phyloP scores from a whole-genome alignment of 2,113 vertebrate species.

The Mesembrinibis cayennensis region DNA sequence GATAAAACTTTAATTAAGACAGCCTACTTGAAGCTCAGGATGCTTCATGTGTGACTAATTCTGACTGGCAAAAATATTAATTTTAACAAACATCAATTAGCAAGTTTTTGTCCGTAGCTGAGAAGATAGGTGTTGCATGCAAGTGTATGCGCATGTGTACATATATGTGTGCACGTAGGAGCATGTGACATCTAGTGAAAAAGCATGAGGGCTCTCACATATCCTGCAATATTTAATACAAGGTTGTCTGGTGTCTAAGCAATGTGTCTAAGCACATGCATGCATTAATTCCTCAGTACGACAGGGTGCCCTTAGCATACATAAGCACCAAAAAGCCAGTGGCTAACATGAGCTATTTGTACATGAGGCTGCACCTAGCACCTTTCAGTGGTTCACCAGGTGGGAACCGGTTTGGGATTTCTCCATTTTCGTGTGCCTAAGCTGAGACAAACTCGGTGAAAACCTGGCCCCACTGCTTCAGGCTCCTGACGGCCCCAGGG shows the following conservation, averaged over 20 bases:
- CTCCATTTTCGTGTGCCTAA: neutral
- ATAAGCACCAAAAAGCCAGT: neutral
- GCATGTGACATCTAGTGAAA: rapidly evolving
- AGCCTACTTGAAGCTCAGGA: neutral
- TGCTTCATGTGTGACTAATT: conserved; percentile 41
- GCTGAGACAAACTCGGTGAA: neutral
- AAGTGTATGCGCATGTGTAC: rapidly evolving
- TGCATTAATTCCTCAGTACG: rapidly evolving
- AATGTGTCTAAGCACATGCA: neutral
- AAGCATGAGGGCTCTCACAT: neutral
- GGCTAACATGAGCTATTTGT: rapidly evolving
- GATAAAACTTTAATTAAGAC: conserved; percentile 58
- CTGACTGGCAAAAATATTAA: conserved; percentile 58
- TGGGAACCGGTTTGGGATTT: neutral
- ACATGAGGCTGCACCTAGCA: neutral
- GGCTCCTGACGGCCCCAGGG: neutral
- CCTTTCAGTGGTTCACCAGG: neutral
- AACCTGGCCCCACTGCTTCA: neutral
- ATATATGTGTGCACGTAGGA: rapidly evolving
- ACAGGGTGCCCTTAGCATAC: neutral
- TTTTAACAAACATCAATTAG: conserved; percentile 47
- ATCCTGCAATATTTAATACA: neutral
- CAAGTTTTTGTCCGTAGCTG: neutral
- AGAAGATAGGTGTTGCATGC: neutral
- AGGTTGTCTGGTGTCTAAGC: neutral